phyloP scores from a whole-genome alignment of 2,113 vertebrate genomes.

The Upupa epops region DNA sequence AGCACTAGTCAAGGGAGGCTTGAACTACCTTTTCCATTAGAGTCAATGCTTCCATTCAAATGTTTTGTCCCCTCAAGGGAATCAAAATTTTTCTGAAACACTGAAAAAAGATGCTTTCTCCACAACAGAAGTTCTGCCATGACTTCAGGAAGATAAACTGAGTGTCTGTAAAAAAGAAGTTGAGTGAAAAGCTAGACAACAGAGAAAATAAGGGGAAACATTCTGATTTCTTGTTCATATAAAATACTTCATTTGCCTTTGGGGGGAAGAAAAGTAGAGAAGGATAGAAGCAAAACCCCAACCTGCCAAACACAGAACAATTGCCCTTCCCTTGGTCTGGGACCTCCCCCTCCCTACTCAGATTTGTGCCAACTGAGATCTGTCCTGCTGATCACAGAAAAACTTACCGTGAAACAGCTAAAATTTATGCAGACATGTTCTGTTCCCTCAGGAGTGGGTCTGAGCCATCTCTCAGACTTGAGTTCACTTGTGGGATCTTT shows the following conservation, averaged over 20 bases:
- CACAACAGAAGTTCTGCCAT: not conserved
- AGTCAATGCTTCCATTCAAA: not conserved
- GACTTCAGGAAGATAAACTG: not conserved
- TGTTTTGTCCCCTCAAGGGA: not conserved
- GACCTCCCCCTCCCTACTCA: not conserved
- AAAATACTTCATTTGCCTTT: not conserved
- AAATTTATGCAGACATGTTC: fast-evolving
- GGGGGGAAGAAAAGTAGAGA: not conserved
- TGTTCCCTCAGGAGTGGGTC: fast-evolving
- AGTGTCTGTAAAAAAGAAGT: not conserved
- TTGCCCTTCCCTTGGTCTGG: not conserved
- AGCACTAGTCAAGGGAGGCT: not conserved
- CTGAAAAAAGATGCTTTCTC: too few species aligned
- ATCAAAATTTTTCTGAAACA: fast-evolving
- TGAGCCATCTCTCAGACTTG: fast-evolving
- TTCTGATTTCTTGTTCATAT: not conserved
- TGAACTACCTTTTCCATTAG: not conserved
- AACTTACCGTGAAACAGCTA: not conserved
- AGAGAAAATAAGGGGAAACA: not conserved
- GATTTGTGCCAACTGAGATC: not conserved
- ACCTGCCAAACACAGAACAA: not conserved
- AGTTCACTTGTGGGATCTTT: not conserved
- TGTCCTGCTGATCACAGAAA: not conserved
- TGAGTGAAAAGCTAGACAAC: not conserved
- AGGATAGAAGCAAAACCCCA: not conserved